Conservation (phyloP, 1,140 invertebrate species). For the Drosophila fuyamai region DNA sequence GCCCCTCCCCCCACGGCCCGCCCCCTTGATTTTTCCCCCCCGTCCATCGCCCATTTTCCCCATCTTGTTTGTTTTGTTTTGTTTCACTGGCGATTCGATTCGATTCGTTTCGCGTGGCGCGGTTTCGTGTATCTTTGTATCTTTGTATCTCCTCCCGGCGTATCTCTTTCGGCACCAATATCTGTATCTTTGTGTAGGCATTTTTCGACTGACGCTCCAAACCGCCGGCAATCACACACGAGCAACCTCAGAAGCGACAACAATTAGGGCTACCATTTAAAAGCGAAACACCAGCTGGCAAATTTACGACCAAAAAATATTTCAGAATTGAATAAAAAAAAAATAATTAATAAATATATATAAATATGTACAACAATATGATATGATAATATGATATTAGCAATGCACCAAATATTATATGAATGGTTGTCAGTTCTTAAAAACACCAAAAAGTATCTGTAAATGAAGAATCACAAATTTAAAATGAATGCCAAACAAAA, state of each 20-base stretch:
- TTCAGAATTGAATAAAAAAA: background rate
- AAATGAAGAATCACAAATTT: background rate
- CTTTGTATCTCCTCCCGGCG: conserved; percentile 13
- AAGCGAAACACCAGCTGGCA: background rate
- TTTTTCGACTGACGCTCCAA: conserved; percentile 54
- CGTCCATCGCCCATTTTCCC: conserved; percentile 16
- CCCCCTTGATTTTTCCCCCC: conserved; percentile 8
- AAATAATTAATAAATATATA: background rate
- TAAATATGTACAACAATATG: no score
- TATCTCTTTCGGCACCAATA: conserved; percentile 1
- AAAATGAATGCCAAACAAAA: conserved; percentile 24
- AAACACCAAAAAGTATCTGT: background rate
- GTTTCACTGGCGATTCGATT: conserved; percentile 28
- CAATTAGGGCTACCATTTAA: conserved; percentile 16
- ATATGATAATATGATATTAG: background rate
- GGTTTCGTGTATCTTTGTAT: conserved; percentile 49
- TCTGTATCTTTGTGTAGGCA: conserved; percentile 20
- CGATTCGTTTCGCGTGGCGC: conserved; percentile 48
- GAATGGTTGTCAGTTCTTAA: no score
- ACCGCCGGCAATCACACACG: conserved; percentile 63
- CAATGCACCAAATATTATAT: no score
- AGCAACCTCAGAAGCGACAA: conserved; percentile 21
- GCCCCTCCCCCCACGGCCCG: conserved; percentile 5
- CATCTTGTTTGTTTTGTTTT: conserved; percentile 32
- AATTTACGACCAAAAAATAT: background rate